Conservation (phyloP, 1,140 invertebrate genomes). For the Apis laboriosa region DNA sequence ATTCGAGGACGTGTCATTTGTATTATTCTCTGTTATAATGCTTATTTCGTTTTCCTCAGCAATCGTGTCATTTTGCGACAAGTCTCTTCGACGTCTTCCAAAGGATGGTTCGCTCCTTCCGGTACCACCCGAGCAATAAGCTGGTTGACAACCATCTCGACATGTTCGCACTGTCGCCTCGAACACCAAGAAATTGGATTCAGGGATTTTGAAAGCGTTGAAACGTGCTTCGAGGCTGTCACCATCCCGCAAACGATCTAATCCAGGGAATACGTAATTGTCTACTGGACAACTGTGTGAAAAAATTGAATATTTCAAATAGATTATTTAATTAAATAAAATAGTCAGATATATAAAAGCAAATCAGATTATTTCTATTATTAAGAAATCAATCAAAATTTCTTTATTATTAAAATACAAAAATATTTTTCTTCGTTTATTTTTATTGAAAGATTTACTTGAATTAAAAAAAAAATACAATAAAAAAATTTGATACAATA, state of each 20-base stretch:
- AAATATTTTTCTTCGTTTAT: background rate
- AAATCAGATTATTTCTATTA: background rate
- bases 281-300: slow-evolving; percentile 91
- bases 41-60: slow-evolving; percentile 55
- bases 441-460: background rate
- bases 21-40: slow-evolving; percentile 46
- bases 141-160: slow-evolving; percentile 93
- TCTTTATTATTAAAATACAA: background rate
- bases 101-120: slow-evolving; percentile 91
- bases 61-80: slow-evolving; percentile 69
- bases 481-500: background rate
- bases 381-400: slow-evolving; percentile 1
- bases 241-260: slow-evolving; percentile 91
- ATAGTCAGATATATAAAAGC: too few relatives aligned
- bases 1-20: slow-evolving; percentile 42
- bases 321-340: background rate
- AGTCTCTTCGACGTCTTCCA: slow-evolving; percentile 85
- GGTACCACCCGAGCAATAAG: slow-evolving; percentile 88
- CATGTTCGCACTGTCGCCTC: slow-evolving; percentile 95
- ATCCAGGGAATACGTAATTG: slow-evolving; percentile 94
- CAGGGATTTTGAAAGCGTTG: slow-evolving; percentile 97
- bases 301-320: slow-evolving; percentile 19
- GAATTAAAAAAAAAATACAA: too few relatives aligned
- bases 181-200: slow-evolving; percentile 96
- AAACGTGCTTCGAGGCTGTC: slow-evolving; percentile 94